These are phyloP conservation scores for Sitodiplosis mosellana DNA, from an alignment of 1,140 invertebrate genomes.

Conservation along the genomic window DNA sequence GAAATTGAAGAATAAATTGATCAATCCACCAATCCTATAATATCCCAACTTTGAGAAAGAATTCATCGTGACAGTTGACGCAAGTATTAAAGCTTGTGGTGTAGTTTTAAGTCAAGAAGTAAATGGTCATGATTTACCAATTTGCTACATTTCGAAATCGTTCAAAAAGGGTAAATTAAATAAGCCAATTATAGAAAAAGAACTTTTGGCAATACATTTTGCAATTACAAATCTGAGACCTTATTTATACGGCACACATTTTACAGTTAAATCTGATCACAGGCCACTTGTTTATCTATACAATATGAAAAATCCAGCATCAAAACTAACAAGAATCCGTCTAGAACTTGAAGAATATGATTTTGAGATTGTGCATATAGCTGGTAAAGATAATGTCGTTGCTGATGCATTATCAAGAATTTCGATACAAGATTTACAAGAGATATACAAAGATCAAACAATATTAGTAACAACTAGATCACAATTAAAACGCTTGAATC, in stretches of 20 bases:
- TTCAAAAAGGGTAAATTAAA: slow-evolving; percentile 12
- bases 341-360: slow-evolving; percentile 20
- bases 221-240: slow-evolving; percentile 24
- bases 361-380: slow-evolving; percentile 11
- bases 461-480: background rate
- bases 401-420: background rate
- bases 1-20: slow-evolving; percentile 3
- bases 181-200: slow-evolving; percentile 14
- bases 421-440: slow-evolving; percentile 1
- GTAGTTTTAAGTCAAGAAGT: slow-evolving; percentile 14
- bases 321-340: slow-evolving; percentile 13
- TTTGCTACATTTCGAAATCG: slow-evolving; percentile 14
- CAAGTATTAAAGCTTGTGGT: slow-evolving; percentile 6
- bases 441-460: slow-evolving; percentile 3
- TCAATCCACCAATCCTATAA: slow-evolving; percentile 4
- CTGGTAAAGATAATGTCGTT: slow-evolving; percentile 1
- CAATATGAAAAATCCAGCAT: slow-evolving; percentile 20
- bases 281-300: slow-evolving; percentile 19
- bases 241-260: slow-evolving; percentile 18
- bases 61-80: slow-evolving; percentile 12
- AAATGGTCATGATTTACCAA: slow-evolving; percentile 10
- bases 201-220: slow-evolving; percentile 21
- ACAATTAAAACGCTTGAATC: background rate
- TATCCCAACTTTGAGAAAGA: slow-evolving; percentile 11
- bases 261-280: slow-evolving; percentile 18